phyloP scores from a whole-genome alignment of 2,113 vertebrate species.

The Tenebrosternarchus preto region DNA sequence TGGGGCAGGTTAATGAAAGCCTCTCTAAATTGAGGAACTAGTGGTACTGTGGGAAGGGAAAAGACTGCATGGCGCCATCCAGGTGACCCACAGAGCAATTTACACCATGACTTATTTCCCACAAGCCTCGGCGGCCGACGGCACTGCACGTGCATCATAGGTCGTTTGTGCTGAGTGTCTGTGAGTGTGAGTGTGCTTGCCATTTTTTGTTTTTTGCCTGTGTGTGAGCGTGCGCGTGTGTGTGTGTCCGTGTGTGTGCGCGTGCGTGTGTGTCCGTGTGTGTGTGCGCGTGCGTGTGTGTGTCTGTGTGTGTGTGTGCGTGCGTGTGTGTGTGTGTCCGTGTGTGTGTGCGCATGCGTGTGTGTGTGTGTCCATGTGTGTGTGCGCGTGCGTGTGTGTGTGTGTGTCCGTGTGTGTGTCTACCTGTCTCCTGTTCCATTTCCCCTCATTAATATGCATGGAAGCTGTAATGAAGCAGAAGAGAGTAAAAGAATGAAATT shows the following conservation, averaged over 20 bases:
- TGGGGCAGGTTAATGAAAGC: constrained; percentile 76
- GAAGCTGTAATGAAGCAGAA: constrained; percentile 76
- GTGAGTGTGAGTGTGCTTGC: constrained; percentile 22
- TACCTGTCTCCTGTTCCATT: constrained; percentile 72
- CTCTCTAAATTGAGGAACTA: constrained; percentile 70
- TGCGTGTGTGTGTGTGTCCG: constrained; percentile 31
- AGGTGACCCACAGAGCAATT: constrained; percentile 78
- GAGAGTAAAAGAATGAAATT: constrained; percentile 79
- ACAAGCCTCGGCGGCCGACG: constrained; percentile 65
- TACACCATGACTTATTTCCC: constrained; percentile 79
- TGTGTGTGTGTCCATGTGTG: constrained; percentile 32
- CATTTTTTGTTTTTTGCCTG: constrained; percentile 67
- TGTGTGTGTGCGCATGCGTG: background rate
- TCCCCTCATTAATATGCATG: constrained; percentile 79
- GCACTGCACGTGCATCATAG: constrained; percentile 53
- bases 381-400: background rate
- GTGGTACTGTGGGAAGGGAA: constrained; percentile 73
- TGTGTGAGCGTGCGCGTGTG: constrained; percentile 5
- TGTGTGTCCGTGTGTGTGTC: constrained; percentile 20
- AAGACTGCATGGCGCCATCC: constrained; percentile 77
- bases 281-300: constrained; percentile 26
- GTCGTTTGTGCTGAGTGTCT: constrained; percentile 26
- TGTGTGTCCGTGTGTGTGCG: constrained; percentile 25
- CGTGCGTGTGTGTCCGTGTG: constrained; percentile 1
- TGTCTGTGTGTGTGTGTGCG: constrained; percentile 17